Base-by-base conservation (phyloP, 2,888 invertebrate genomes). In the Drosophila kokeensis region DNA sequence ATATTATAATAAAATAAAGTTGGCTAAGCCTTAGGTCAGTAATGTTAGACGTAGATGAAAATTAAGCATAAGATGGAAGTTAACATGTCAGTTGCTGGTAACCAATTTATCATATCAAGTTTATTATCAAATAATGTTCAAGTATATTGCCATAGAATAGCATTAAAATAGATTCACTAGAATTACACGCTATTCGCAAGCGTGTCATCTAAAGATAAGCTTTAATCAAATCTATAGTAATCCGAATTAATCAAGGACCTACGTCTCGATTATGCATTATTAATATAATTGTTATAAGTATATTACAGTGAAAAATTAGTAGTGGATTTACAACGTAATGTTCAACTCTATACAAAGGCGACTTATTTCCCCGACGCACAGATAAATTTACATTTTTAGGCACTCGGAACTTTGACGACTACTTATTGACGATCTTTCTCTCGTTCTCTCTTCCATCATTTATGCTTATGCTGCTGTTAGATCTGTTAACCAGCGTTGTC, bases 331-430 rank as follows among this genome's bases (percentile, higher is more conserved):
- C 11, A 11, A 32, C 10, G 10, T 10, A 30, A 30, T 30, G 30
- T 30, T 30, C 0, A 30, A 30, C 4, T 38, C 7, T 1, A 18
- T 38, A 0, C 4, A n/a, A 10, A 1, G 10, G 0, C n/a, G n/a
- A 40, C n/a, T n/a, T n/a, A 40, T 4, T n/a, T 40, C 10, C 0
- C 2, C 38, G 38, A 40, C 38, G 30, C 10, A 3, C 30, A 10
- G 30, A 10, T 10, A n/a, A n/a, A 1, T 8, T n/a, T 4, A n/a
- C 40, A 40, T n/a, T 0, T n/a, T 40, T n/a, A 1, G 8, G 8
- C 8, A 8, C 0, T 40, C n/a, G n/a, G 4, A 10, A 10, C n/a
- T 38, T 10, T 38, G n/a, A 18, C 8, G 18, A 18, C 8, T 38
- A 4, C 18, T n/a, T n/a, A n/a, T 4, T n/a, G 18, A 4, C 0